A percentile compares a stretch with the other conserved stretches of the same genome.
These are phyloP conservation scores for Argyresthia goedartella DNA, from an alignment of 2,888 invertebrate species.

Conservation along the genomic window DNA sequence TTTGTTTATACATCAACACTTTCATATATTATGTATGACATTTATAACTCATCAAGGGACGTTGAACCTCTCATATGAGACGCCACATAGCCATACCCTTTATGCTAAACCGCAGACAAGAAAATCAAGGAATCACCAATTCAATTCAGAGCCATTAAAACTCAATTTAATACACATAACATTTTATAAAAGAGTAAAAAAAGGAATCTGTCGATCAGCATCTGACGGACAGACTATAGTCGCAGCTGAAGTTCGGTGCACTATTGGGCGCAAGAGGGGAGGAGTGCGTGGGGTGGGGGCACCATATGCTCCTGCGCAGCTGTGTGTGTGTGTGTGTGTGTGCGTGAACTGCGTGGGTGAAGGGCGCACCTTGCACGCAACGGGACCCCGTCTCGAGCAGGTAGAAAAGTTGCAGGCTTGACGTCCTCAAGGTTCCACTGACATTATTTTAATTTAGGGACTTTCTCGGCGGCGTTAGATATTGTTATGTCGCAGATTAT, in stretches of 20 bases:
- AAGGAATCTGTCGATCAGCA: conserved; percentile 55
- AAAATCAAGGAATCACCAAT: background rate
- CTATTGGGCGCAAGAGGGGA: conserved; percentile 30
- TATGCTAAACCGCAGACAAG: no score
- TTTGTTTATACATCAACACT: no score
- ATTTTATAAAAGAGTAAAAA: conserved; percentile 25
- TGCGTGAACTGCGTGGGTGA: conserved; percentile 22
- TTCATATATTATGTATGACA: no score
- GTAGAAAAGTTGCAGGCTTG: conserved; percentile 31
- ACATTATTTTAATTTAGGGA: no score
- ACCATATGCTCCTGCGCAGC: conserved; percentile 29
- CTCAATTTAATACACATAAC: conserved; percentile 6
- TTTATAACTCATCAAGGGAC: no score
- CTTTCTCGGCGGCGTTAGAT: no score
- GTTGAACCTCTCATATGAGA: no score
- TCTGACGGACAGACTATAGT: conserved; percentile 35
- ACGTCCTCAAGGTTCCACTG: no score
- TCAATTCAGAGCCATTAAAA: background rate
- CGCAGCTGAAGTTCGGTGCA: conserved; percentile 52
- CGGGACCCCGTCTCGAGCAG: conserved; percentile 56
- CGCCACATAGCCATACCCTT: background rate
- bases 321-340: conserved; percentile 5
- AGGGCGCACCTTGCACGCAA: conserved; percentile 63
- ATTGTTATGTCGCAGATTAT: no score
- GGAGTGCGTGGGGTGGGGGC: conserved; percentile 22